Evolutionary conservation across 1,140 invertebrate species (phyloP).

Genomic region (Conopomorpha cramerella): DNA sequence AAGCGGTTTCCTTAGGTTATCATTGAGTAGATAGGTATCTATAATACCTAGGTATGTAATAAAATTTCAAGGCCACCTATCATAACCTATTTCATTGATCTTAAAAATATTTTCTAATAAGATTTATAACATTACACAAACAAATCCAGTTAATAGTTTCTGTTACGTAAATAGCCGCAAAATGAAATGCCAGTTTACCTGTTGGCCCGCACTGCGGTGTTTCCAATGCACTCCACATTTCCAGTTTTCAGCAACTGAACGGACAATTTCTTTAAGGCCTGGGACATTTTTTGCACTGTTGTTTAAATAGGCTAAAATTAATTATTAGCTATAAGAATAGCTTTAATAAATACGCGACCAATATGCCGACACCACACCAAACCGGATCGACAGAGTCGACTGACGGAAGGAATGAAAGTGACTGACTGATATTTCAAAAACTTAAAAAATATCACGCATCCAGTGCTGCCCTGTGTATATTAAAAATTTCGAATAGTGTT

Average conservation of each 20-base stretch:
- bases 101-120: no score
- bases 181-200: slow-evolving; percentile 35
- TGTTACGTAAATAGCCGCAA: slow-evolving; percentile 37
- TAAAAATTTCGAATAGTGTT: no score
- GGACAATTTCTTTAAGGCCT: slow-evolving; percentile 33
- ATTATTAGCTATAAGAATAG: not conserved
- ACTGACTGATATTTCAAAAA: not conserved
- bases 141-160: no score
- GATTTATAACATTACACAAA: no score
- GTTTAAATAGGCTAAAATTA: not conserved
- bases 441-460: not conserved
- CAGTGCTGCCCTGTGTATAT: no score
- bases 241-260: slow-evolving; percentile 35
- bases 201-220: slow-evolving; percentile 21
- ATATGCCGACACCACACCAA: not conserved
- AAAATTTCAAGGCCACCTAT: no score
- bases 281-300: slow-evolving; percentile 25
- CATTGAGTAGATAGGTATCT: no score
- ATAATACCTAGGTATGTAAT: no score
- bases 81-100: no score
- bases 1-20: no score
- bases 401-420: not conserved
- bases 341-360: not conserved
- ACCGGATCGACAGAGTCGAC: not conserved
- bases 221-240: slow-evolving; percentile 25